Base-by-base conservation (phyloP, 2,888 invertebrate genomes). In the Nomada ruficornis region DNA sequence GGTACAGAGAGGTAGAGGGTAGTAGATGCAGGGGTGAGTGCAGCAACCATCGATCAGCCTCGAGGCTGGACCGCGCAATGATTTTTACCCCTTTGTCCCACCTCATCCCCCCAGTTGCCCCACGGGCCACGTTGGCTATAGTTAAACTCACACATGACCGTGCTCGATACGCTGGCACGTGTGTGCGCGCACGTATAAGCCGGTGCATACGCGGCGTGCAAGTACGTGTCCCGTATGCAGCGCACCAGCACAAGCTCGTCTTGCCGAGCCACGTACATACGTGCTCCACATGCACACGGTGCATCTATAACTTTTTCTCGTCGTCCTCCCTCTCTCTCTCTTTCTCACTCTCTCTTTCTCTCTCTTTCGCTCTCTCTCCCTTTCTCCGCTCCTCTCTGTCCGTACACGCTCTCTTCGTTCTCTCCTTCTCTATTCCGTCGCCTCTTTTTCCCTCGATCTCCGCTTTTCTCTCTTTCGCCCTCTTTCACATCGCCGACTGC, bases 41-140 rank as follows among this genome's bases (percentile, higher is more conserved):
- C 92, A 91, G 92, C 92, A 92, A 91, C 91, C 92, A 92, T 92
- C 92, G 92, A 92, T 92, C 93, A 93, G 94, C 93, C 94, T 93
- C 93, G 91, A 93, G 93, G 93, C 94, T 93, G 93, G 93, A 93
- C 94, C 93, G 93, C 92, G 94, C 94, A 94, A 94, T 94, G 94
- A 94, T 94, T 94, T 94, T 94, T 93, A 93, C 93, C 93, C 92
- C 92, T 93, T 93, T 93, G 91, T 93, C 90, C 93, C 92, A 87
- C 91, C 88, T 89, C 89, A 86, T 57, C 83, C 82, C 36, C 87
- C 76, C 86, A 87, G 90, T 85, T 91, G 90, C 92, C 90, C 91
- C 91, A 90, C 92, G 91, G 91, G 91, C 91, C 89, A 91, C 90
- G 87, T 89, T 86, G 86, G 82, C 88, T 89, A 88, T 90, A 91